phyloP scores from a whole-genome alignment of 2,888 invertebrate species.

The Ectropis crepuscularia region DNA sequence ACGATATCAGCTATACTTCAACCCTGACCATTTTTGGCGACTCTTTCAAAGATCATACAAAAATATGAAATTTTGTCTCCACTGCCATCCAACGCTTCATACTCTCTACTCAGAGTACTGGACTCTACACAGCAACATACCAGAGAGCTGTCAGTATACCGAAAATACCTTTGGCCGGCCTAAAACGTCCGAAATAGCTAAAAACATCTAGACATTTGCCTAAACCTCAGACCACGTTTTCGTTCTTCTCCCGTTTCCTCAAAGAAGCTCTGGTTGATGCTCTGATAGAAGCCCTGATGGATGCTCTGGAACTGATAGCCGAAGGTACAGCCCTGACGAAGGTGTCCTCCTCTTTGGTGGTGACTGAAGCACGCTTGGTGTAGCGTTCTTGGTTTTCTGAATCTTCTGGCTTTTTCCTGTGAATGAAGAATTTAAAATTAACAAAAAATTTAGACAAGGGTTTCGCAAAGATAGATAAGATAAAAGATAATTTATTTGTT shows the following conservation, averaged over 20 bases:
- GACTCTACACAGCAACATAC: too few species aligned
- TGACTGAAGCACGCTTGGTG: slow-evolving; percentile 54
- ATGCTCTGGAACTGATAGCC: slow-evolving; percentile 71
- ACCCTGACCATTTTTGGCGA: too few species aligned
- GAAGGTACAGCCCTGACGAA: slow-evolving; percentile 67
- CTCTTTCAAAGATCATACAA: too few species aligned
- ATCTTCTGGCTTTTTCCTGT: slow-evolving; percentile 56
- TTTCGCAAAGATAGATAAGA: neutral
- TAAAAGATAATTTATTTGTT: too few species aligned
- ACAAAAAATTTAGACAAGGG: neutral
- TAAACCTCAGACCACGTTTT: slow-evolving; percentile 33
- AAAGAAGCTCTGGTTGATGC: slow-evolving; percentile 54
- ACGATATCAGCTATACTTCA: too few species aligned
- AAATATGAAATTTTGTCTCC: too few species aligned
- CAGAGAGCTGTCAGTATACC: too few species aligned
- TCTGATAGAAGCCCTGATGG: slow-evolving; percentile 67
- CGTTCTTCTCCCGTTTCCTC: slow-evolving; percentile 32
- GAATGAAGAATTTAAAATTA: slow-evolving; percentile 12
- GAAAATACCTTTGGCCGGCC: neutral
- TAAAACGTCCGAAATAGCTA: neutral
- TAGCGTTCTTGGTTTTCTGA: slow-evolving; percentile 61
- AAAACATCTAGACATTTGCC: neutral
- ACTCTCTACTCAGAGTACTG: too few species aligned
- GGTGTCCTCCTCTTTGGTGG: slow-evolving; percentile 53
- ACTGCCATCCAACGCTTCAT: too few species aligned